These are phyloP conservation scores for Hestina assimilis DNA, from an alignment of 1,140 invertebrate species.

Conservation along the genomic window DNA sequence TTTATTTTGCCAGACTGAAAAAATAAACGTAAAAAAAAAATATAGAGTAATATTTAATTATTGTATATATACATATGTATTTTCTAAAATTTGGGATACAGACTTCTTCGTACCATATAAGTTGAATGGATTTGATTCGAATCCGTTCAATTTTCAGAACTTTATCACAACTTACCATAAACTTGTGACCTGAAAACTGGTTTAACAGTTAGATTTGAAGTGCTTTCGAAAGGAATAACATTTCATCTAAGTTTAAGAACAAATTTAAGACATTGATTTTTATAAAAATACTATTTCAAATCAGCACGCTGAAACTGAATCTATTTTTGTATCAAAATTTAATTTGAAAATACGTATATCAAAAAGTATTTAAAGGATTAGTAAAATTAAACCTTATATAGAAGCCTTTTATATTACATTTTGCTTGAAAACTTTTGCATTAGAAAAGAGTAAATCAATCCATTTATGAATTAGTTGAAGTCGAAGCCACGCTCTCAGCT, in stretches of 20 bases:
- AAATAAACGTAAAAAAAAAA: too few species aligned
- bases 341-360: too few species aligned
- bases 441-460: slow-evolving; percentile 59
- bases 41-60: too few species aligned
- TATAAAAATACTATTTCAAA: too few species aligned
- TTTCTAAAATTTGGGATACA: slow-evolving; percentile 45
- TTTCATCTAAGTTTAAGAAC: slow-evolving; percentile 54
- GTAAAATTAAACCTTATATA: slow-evolving; percentile 68
- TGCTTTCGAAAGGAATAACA: slow-evolving; percentile 60
- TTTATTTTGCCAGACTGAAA: too few species aligned
- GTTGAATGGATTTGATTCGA: slow-evolving; percentile 63
- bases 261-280: slow-evolving; percentile 59
- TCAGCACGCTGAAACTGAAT: too few species aligned
- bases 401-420: too few species aligned
- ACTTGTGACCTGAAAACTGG: slow-evolving; percentile 56
- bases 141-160: slow-evolving; percentile 48
- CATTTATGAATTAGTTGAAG: slow-evolving; percentile 70
- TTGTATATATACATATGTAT: slow-evolving; percentile 38
- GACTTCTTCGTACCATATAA: slow-evolving; percentile 54
- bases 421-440: too few species aligned
- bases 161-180: slow-evolving; percentile 50
- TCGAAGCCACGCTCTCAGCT: slow-evolving; percentile 62
- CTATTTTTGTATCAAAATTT: too few species aligned
- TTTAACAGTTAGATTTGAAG: slow-evolving; percentile 56
- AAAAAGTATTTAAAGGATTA: too few species aligned